phyloP scores from a whole-genome alignment of 2,113 vertebrate genomes.

The Lutjanus erythropterus region DNA sequence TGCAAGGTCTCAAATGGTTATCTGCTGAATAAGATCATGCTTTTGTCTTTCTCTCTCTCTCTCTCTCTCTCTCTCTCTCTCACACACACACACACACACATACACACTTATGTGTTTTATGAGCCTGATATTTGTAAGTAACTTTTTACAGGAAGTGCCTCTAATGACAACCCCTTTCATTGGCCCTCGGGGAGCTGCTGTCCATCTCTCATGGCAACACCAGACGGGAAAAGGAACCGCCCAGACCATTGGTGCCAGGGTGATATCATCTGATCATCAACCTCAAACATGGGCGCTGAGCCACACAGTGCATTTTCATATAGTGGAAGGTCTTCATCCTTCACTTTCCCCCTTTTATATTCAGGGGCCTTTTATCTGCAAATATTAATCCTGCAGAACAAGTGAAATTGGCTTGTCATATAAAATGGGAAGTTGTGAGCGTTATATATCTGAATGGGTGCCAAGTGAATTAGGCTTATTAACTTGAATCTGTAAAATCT shows the following conservation, averaged over 20 bases:
- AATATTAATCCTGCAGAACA: conserved; percentile 77
- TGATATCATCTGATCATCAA: conserved; percentile 84
- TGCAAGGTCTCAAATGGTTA: conserved; percentile 22
- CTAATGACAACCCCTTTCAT: conserved; percentile 70
- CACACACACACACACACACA: conserved; percentile 7
- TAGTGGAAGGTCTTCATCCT: conserved; percentile 70
- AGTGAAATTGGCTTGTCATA: conserved; percentile 75
- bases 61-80: conserved; percentile 4
- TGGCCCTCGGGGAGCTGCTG: conserved; percentile 71
- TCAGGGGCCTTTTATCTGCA: conserved; percentile 27
- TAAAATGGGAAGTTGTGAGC: conserved; percentile 72
- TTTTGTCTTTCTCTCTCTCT: conserved; percentile 5
- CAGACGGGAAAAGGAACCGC: conserved; percentile 73
- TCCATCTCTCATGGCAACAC: conserved; percentile 73
- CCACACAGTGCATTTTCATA: conserved; percentile 83
- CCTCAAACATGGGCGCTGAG: conserved; percentile 76
- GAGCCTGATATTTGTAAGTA: conserved; percentile 71
- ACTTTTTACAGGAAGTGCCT: conserved; percentile 78
- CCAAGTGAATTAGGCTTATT: conserved; percentile 65
- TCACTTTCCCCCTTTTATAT: conserved; percentile 59
- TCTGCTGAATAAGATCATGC: not conserved
- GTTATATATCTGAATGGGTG: conserved; percentile 43
- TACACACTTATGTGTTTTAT: conserved; percentile 47
- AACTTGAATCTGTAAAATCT: conserved; percentile 59
- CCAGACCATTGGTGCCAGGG: conserved; percentile 68